phyloP scores from a whole-genome alignment of 2,888 invertebrate genomes.

The Terebella lapidaria region DNA sequence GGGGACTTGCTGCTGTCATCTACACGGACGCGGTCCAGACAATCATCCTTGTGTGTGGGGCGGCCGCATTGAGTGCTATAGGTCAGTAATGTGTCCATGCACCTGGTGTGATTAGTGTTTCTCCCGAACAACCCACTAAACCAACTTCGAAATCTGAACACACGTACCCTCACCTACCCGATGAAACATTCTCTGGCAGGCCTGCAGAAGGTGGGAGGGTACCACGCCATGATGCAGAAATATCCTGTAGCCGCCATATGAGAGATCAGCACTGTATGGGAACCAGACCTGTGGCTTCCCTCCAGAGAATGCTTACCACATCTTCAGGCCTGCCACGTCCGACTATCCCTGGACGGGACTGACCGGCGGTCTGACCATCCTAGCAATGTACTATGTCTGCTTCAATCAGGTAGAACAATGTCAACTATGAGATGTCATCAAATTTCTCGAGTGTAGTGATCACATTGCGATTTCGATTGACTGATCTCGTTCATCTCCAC shows the following conservation, averaged over 20 bases:
- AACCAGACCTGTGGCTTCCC: conserved; percentile 26
- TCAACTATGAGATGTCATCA: too few species aligned
- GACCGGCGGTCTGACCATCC: conserved; percentile 21
- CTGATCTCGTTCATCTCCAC: too few species aligned
- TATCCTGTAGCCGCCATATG: conserved; percentile 46
- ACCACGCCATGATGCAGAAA: conserved; percentile 47
- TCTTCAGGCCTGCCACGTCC: conserved; percentile 24
- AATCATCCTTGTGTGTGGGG: conserved; percentile 56
- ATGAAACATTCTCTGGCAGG: too few species aligned
- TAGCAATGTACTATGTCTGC: conserved; percentile 25
- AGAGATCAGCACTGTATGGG: conserved; percentile 7
- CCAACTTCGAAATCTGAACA: too few species aligned
- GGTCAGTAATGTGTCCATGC: too few species aligned
- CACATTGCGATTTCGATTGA: too few species aligned
- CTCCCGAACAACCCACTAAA: too few species aligned
- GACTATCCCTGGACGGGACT: conserved; percentile 28
- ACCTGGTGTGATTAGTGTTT: too few species aligned
- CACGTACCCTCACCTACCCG: too few species aligned
- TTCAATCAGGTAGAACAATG: conserved; percentile 27
- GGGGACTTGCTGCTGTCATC: too few species aligned
- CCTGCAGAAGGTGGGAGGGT: conserved; percentile 54
- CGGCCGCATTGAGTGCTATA: conserved; percentile 51
- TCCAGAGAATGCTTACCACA: conserved; percentile 23
- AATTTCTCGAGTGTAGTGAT: too few species aligned
- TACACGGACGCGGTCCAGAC: conserved; percentile 59